Base-by-base conservation (phyloP, 2,797 vertebrate species). In the Phalloptychus januarius region DNA sequence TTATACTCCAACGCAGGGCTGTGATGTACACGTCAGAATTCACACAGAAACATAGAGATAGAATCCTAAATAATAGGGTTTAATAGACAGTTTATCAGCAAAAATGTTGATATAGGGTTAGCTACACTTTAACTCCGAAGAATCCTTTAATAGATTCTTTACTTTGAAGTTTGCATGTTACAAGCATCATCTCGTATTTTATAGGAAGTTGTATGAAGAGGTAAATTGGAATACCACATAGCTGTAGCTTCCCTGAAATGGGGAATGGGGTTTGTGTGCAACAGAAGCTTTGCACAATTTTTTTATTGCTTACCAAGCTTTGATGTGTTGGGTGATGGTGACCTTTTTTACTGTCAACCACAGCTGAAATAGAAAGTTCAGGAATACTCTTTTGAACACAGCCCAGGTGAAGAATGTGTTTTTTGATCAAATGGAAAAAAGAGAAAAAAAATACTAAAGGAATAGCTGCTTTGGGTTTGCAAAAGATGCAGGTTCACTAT, bases 271-370 rank as follows among this genome's bases (percentile, higher is more conserved):
- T 5, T 58, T 31, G n/a, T 69, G 54, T 71, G 31, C 15, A 71
- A 33, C 71, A 40, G 52, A 18, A 50, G 54, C 42, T 74, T 13
- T 31, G 20, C 45, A 36, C 42, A 28, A 36, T 15, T 25, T 74
- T 48, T 74, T 54, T 38, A 69, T 33, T 13, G 13, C 33, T 56
- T 61, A 65, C 28, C 7, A 50, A 13, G 36, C 50, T 69, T 71
- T 76, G 42, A 78, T 76, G 16, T 72, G 45, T 23, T 28, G 33
- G 31, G 16, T 10, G 46, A 44, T 71, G n/a, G 42, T 10, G 3
- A 61, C 50, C 58, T 77, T 78, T 48, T 44, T 72, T 72, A 18
- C 72, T 74, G 42, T 69, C 38, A 71, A 72, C 18, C 45, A 70
- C 28, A 13, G 25, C 44, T 65, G 33, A 82, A 75, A 74, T 45